These are phyloP conservation scores for Morpho deidamia DNA, from an alignment of 2,888 invertebrate species.

Conservation along the genomic window DNA sequence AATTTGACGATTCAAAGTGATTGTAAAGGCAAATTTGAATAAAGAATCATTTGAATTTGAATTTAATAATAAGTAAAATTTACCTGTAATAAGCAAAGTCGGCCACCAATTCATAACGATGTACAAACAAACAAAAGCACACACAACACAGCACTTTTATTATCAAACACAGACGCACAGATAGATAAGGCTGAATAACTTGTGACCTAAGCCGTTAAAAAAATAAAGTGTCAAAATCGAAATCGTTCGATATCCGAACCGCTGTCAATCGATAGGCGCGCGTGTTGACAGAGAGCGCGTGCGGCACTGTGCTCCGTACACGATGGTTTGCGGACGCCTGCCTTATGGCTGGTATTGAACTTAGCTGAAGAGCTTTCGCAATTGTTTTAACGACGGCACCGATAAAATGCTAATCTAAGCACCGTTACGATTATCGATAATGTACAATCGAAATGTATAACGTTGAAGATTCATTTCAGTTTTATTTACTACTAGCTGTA, in stretches of 20 bases:
- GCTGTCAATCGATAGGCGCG: constrained; percentile 29
- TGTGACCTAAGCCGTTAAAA: neutral
- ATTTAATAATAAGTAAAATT: constrained; percentile 4
- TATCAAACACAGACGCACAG: neutral
- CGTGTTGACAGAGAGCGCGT: constrained; percentile 65
- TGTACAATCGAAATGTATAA: constrained; percentile 1
- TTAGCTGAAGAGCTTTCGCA: constrained; percentile 65
- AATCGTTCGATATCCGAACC: constrained; percentile 28
- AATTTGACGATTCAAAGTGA: too few relatives aligned
- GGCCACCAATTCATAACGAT: constrained; percentile 17
- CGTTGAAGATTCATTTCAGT: neutral
- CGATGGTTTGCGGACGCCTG: constrained; percentile 33
- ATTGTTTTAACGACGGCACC: constrained; percentile 29
- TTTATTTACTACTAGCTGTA: too few relatives aligned
- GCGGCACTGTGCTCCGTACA: constrained; percentile 53
- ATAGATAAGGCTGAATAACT: neutral
- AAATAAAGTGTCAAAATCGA: constrained; percentile 7
- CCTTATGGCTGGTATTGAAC: constrained; percentile 45
- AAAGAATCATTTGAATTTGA: too few relatives aligned
- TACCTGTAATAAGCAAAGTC: constrained; percentile 23
- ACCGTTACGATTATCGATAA: constrained; percentile 27
- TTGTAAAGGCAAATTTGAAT: too few relatives aligned
- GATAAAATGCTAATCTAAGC: constrained; percentile 26
- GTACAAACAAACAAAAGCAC: constrained; percentile 12
- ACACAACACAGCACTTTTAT: constrained; percentile 20